phyloP scores from a whole-genome alignment of 2,888 invertebrate species.

The Caenorhabditis sp. region DNA sequence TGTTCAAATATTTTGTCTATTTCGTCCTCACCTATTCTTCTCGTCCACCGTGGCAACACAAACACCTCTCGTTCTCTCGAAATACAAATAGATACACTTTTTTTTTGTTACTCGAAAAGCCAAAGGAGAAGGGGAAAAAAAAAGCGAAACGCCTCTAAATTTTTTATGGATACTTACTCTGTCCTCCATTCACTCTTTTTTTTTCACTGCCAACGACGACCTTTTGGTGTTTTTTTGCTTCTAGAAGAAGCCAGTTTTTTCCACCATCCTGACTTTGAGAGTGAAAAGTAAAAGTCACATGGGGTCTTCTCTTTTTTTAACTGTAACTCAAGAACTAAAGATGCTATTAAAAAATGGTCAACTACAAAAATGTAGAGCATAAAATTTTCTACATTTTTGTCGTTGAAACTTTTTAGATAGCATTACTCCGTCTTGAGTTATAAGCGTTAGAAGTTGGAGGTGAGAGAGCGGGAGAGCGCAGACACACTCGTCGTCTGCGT shows the following conservation, averaged over 20 bases:
- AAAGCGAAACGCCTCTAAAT: constrained; percentile 30
- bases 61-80: background rate
- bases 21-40: background rate
- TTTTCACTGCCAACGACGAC: no score
- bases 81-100: constrained; percentile 16
- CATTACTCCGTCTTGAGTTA: no score
- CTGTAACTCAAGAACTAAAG: no score
- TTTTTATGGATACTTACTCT: constrained; percentile 34
- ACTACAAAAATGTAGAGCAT: no score
- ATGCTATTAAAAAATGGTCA: no score
- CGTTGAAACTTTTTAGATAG: no score
- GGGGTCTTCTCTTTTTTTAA: background rate
- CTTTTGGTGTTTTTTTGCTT: background rate
- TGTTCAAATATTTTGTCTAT: constrained; percentile 1
- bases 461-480: no score
- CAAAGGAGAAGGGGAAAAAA: constrained; percentile 8
- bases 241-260: constrained; percentile 15
- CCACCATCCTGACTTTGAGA: background rate
- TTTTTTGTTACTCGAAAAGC: background rate
- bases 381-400: no score
- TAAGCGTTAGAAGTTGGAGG: no score
- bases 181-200: background rate
- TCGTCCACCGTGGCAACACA: background rate
- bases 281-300: background rate
- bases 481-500: no score